Evolutionary conservation across 2,797 vertebrate genomes (phyloP), one percentile per base, ranked within the genome.

Genomic region (Parauchenoglanis ngamensis): DNA sequence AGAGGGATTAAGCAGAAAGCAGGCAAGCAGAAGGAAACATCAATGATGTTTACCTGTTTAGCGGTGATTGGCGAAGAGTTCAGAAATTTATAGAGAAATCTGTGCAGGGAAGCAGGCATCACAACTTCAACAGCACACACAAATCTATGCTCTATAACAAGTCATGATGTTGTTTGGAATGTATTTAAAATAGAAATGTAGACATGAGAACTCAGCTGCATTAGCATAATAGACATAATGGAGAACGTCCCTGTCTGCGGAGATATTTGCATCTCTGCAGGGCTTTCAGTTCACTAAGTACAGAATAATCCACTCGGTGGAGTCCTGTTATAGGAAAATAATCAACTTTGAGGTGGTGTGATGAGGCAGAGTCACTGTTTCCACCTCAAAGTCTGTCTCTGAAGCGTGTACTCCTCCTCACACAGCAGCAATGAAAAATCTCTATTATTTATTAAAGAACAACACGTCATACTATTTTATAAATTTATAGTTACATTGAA

Each of bases 1-100:
- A 78, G 85, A 86, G 84, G 89, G 89, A 91, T 92, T 91, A 88
- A 89, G 90, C 83, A 77, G 89, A 83, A 81, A 63, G 86, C 88
- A 80, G 80, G 85, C 87, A 46, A 85, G 87, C 86, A 76, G 86
- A 90, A 88, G 73, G 79, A 90, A 86, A 87, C 90, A 70, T 90
- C 86, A 80, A 89, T 87, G 83, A 83, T 87, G 89, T 85, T 83
- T 89, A 92, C 87, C 76, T 90, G 87, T 87, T 87, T 85, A 90
- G 57, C 46, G 78, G 54, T 70, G 72, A 84, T 83, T 87, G 73
- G 86, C 67, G 17, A n/a, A 73, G 52, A 72, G 52, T 85, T 56
- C 52, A 44, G 76, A 84, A 68, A 76, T 68, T 83, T 68, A 54
- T 83, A 21, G 81, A 81, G 61, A 28, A 40, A 31, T 52, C 40